A percentile compares a stretch with the other conserved stretches of the same genome.
These are phyloP conservation scores for Agrotis exclamationis DNA, from an alignment of 2,888 invertebrate species.

Conservation along the genomic window DNA sequence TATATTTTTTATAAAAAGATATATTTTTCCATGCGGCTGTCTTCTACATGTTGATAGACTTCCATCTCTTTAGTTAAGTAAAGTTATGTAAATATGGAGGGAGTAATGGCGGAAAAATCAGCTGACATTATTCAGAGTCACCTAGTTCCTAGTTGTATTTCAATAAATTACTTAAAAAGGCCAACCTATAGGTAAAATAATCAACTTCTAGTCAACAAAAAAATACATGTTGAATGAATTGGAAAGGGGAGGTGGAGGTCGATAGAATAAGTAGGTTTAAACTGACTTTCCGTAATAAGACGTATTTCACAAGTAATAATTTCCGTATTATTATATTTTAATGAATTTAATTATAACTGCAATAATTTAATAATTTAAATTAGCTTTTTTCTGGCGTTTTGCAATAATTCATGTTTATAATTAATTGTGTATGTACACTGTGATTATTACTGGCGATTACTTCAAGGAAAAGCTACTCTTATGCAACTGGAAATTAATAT, in stretches of 20 bases:
- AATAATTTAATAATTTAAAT: constrained; percentile 33
- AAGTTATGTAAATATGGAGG: constrained; percentile 22
- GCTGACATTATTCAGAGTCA: constrained; percentile 69
- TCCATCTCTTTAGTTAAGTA: constrained; percentile 31
- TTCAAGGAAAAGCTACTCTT: background rate
- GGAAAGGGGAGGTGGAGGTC: constrained; percentile 23
- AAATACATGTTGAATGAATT: background rate
- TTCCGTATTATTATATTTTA: constrained; percentile 16
- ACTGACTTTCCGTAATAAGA: background rate
- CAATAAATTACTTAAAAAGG: constrained; percentile 4
- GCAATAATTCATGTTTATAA: constrained; percentile 35
- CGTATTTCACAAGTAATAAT: constrained; percentile 48
- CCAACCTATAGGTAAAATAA: constrained; percentile 5
- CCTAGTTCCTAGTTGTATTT: constrained; percentile 71
- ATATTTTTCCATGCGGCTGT: constrained; percentile 59
- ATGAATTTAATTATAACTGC: constrained; percentile 23
- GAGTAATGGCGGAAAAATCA: background rate
- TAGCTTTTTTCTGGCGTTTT: constrained; percentile 25
- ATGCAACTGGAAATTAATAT: background rate
- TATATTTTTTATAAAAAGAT: constrained; percentile 59
- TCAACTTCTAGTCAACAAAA: constrained; percentile 9
- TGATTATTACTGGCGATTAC: constrained; percentile 3
- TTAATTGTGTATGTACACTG: constrained; percentile 26
- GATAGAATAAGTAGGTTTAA: constrained; percentile 28
- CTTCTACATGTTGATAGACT: constrained; percentile 24